Base-by-base conservation (phyloP, 2,888 invertebrate genomes). In the Cephus sareptanus region DNA sequence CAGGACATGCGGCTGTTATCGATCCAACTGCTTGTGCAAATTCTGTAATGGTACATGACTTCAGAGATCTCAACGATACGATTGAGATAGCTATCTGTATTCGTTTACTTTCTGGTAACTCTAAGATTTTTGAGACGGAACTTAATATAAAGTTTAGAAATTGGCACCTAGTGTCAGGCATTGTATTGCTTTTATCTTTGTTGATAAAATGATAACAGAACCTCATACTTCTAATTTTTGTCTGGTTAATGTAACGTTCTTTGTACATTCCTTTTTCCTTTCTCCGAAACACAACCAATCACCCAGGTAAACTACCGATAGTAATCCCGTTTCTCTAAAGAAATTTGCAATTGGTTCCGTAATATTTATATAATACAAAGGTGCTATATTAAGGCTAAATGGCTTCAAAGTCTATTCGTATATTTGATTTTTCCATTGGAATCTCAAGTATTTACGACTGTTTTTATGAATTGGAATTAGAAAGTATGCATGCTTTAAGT, bases 1-100 rank as follows among this genome's bases (percentile, higher is more conserved):
- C 79, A 12, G 69, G 56, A 74, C 71, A 79, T 13, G 74, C 34
- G 13, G 79, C 78, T 70, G 79, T 68, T 35, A 80, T 92, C 68
- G 73, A 77, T 1, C 76, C 76, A 1, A 79, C 69, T 13, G 80
- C 30, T 12, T 33, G 76, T 12, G 75, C 76, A 71, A 79, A 80
- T 13, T 80, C 76, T 34, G 75, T n/a, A 37, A 80, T 79, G 34
- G 34, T 34, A 68, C 76, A 76, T 34, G 23, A 68, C 73, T 34
- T 12, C 3, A 3, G 15, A 15, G 13, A 34, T 68, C 15, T 73
- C 23, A 76, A 34, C 1, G 30, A 30, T 31, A 30, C 31, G 2
- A 76, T 76, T 73, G n/a, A 15, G 56, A 56, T 73, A 2, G 4
- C 3, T 15, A 73, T 15, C 30, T 56, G 9, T 6, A 13, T 23